A percentile compares a stretch with the other conserved stretches of the same genome.
Conservation (phyloP, 2,797 vertebrate genomes). For the Cuculus canorus region DNA sequence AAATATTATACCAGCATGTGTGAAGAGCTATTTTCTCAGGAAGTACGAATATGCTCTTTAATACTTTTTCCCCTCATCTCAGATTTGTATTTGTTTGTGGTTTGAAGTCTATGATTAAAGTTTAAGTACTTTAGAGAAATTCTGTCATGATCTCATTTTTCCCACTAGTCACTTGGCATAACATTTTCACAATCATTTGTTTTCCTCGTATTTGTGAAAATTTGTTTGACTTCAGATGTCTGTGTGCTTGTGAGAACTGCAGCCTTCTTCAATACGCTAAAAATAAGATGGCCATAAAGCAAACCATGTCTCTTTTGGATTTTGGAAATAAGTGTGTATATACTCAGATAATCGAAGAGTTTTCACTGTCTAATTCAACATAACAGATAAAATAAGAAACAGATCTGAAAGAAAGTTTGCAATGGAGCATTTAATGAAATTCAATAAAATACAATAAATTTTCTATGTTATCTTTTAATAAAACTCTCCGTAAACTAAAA, state of each 20-base stretch:
- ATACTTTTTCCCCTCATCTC: neutral
- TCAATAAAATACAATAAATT: constrained; percentile 9
- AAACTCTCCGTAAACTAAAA: neutral
- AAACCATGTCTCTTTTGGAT: neutral
- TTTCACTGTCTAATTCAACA: neutral
- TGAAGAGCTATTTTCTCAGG: neutral
- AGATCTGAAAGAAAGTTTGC: neutral
- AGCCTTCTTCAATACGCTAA: neutral
- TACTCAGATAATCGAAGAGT: neutral
- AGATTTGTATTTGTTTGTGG: neutral
- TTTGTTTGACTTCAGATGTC: neutral
- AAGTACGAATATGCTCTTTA: neutral
- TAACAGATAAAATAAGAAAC: neutral
- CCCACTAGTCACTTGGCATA: neutral
- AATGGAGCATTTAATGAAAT: neutral
- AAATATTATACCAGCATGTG: neutral
- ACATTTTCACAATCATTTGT: neutral
- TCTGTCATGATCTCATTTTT: neutral
- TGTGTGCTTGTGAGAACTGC: neutral
- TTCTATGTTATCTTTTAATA: constrained; percentile 24
- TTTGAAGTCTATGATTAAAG: neutral
- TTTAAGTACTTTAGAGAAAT: neutral
- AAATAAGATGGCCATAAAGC: neutral
- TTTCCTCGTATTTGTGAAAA: neutral
- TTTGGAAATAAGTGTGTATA: neutral